Evolutionary conservation across 2,113 vertebrate genomes (phyloP).

Genomic region (Prolemur simus): DNA sequence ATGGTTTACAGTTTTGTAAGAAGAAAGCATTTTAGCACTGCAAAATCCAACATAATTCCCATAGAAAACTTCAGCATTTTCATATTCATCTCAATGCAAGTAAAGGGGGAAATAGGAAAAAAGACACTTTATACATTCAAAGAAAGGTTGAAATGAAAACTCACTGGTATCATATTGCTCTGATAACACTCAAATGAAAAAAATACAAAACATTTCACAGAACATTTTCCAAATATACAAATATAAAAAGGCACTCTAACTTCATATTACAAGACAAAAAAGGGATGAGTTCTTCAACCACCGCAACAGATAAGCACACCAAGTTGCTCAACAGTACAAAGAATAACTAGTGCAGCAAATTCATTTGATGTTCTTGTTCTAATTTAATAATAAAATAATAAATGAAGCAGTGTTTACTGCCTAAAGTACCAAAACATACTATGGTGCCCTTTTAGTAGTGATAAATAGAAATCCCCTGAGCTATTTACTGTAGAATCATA

Average conservation of each 20-base stretch:
- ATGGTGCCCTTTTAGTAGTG: conserved; percentile 86
- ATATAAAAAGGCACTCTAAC: conserved; percentile 90
- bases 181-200: conserved; percentile 82
- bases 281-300: conserved; percentile 73
- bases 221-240: conserved; percentile 85
- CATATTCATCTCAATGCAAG: conserved; percentile 84
- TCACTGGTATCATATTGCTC: conserved; percentile 87
- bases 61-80: conserved; percentile 84
- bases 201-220: conserved; percentile 80
- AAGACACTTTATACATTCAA: conserved; percentile 84
- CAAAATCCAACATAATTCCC: conserved; percentile 82
- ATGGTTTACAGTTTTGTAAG: conserved; percentile 82
- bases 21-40: conserved; percentile 85
- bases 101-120: conserved; percentile 77
- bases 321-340: conserved; percentile 83
- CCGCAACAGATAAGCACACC: conserved; percentile 78
- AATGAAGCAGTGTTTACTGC: conserved; percentile 81
- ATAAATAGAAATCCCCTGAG: conserved; percentile 88
- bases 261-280: conserved; percentile 81
- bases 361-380: conserved; percentile 77
- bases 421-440: conserved; percentile 83
- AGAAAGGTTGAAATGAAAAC: conserved; percentile 84
- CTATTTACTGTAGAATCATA: conserved; percentile 82
- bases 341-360: conserved; percentile 83
- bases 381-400: conserved; percentile 69